Evolutionary conservation across 2,797 vertebrate species (phyloP).

Genomic region (Cryptoprocta ferox): DNA sequence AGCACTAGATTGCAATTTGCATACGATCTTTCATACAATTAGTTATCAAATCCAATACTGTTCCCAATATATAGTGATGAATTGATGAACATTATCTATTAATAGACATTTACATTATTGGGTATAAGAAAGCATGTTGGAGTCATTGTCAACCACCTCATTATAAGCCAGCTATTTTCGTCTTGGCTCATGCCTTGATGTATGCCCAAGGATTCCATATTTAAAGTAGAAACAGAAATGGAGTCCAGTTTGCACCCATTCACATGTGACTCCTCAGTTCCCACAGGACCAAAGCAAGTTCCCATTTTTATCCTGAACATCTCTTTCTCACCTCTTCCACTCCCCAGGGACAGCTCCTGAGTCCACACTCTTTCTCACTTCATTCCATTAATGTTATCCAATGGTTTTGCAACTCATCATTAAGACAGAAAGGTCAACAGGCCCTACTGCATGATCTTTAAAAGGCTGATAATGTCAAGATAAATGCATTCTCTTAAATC

Average conservation of each 20-base stretch:
- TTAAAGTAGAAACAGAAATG: not conserved
- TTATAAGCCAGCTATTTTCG: not conserved
- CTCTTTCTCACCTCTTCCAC: not conserved
- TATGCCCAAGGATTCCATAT: not conserved
- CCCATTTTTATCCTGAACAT: not conserved
- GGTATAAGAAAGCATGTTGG: not conserved
- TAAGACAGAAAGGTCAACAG: constrained; percentile 77
- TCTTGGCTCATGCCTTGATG: not conserved
- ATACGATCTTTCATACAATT: not conserved
- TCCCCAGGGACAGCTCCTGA: not conserved
- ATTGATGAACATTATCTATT: not conserved
- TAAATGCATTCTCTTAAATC: constrained; percentile 68
- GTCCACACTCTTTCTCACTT: constrained; percentile 33
- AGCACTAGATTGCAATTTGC: not conserved
- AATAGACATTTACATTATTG: not conserved
- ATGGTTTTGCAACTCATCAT: constrained; percentile 62
- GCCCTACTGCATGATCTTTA: constrained; percentile 62
- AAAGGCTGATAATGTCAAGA: constrained; percentile 73
- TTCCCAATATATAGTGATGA: not conserved
- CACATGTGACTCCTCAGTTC: not conserved
- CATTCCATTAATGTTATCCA: constrained; percentile 54
- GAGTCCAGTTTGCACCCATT: not conserved
- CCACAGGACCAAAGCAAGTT: not conserved
- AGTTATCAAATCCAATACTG: not conserved
- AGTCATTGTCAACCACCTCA: not conserved